A percentile compares a stretch with the other conserved stretches of the same genome.
Conservation (phyloP, 2,797 vertebrate genomes). For the Rhadinocentrus ornatus region DNA sequence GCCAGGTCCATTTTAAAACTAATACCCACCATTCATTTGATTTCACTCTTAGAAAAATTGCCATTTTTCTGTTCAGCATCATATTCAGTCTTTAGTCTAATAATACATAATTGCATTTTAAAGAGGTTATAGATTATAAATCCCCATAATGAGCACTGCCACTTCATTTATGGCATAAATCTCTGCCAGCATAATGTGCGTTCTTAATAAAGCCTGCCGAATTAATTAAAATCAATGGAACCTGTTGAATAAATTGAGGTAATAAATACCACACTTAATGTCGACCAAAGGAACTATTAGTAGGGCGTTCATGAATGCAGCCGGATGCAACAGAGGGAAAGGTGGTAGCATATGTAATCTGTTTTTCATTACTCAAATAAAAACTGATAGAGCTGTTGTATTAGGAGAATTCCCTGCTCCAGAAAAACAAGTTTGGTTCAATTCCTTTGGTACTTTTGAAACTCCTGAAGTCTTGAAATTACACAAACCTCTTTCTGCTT, state of each 20-base stretch:
- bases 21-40: slow-evolving; percentile 62
- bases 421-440: background rate
- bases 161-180: slow-evolving; percentile 80
- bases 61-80: slow-evolving; percentile 63
- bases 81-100: slow-evolving; percentile 80
- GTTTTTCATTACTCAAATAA: background rate
- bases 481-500: background rate
- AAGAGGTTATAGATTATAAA: slow-evolving; percentile 84
- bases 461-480: background rate
- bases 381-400: background rate
- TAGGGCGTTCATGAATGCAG: slow-evolving; percentile 57
- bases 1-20: no score
- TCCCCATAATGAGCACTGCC: slow-evolving; percentile 74
- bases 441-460: background rate
- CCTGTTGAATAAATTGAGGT: slow-evolving; percentile 78
- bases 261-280: slow-evolving; percentile 70
- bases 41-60: slow-evolving; percentile 65
- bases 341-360: background rate
- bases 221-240: slow-evolving; percentile 83
- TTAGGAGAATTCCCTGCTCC: background rate
- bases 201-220: slow-evolving; percentile 75
- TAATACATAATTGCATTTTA: slow-evolving; percentile 85
- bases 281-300: slow-evolving; percentile 62
- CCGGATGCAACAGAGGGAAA: background rate
- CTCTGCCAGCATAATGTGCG: slow-evolving; percentile 79